A percentile compares a stretch with the other conserved stretches of the same genome.
phyloP scores from a whole-genome alignment of 2,113 vertebrate species.

The Cyphomyrus plagiostoma region DNA sequence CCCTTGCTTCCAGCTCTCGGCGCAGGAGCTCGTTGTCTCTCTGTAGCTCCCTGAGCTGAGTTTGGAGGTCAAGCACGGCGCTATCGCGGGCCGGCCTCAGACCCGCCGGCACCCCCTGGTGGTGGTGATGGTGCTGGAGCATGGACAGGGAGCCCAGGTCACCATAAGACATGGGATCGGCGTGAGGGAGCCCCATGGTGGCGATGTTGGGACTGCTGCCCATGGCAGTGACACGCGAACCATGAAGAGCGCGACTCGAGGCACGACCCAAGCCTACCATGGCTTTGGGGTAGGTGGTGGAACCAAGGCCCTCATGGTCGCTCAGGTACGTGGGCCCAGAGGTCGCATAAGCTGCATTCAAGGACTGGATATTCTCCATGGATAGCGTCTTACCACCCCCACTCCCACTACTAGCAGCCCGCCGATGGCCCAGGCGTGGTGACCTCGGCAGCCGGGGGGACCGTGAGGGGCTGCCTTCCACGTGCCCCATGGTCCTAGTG shows the following conservation, averaged over 20 bases:
- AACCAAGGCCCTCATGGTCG: constrained; percentile 78
- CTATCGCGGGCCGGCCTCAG: constrained; percentile 66
- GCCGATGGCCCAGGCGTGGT: constrained; percentile 69
- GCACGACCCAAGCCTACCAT: constrained; percentile 90
- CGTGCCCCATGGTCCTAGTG: constrained; percentile 70
- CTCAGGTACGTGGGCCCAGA: constrained; percentile 88
- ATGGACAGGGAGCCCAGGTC: constrained; percentile 71
- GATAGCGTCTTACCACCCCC: constrained; percentile 82
- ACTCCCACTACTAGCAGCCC: constrained; percentile 64
- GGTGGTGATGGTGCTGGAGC: constrained; percentile 49
- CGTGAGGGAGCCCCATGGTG: constrained; percentile 72
- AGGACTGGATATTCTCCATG: constrained; percentile 97
- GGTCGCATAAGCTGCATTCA: constrained; percentile 92
- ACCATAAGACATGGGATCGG: constrained; percentile 69
- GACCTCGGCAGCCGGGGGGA: constrained; percentile 80
- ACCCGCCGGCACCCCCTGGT: constrained; percentile 68
- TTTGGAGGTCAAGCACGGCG: constrained; percentile 76
- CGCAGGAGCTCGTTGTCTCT: constrained; percentile 84
- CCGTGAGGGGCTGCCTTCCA: constrained; percentile 73
- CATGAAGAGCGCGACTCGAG: constrained; percentile 75
- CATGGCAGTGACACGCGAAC: constrained; percentile 71
- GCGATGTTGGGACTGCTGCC: constrained; percentile 92
- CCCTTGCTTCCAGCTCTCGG: constrained; percentile 82
- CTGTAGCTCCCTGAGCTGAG: constrained; percentile 84
- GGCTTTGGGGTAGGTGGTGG: constrained; percentile 82